These are phyloP conservation scores for Muschampia plurimacula DNA, from an alignment of 2,888 invertebrate genomes.

Conservation along the genomic window DNA sequence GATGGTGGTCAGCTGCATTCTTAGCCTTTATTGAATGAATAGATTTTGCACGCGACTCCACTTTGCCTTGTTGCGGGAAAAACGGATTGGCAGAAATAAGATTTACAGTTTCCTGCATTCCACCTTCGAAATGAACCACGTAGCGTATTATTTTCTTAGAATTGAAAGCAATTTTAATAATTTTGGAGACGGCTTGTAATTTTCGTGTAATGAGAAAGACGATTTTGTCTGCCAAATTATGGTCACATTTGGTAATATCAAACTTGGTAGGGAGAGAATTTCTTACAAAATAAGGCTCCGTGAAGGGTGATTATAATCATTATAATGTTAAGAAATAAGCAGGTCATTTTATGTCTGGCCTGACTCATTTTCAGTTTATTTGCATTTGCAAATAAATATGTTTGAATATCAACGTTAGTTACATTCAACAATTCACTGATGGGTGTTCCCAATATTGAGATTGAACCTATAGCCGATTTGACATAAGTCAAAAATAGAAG, in stretches of 20 bases:
- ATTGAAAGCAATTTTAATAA: constrained; percentile 38
- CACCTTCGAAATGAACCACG: constrained; percentile 34
- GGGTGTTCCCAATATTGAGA: no score
- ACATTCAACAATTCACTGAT: no score
- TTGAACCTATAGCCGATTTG: no score
- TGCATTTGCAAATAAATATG: neutral
- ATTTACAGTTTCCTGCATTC: constrained; percentile 39
- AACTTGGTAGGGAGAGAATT: neutral
- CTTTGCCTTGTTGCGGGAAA: constrained; percentile 34
- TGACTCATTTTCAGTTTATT: neutral
- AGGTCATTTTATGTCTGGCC: neutral
- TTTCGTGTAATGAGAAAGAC: constrained; percentile 22
- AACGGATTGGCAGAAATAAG: constrained; percentile 37
- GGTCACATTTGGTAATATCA: neutral
- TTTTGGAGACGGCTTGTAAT: constrained; percentile 27
- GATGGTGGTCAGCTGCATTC: constrained; percentile 34
- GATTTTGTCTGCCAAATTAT: constrained; percentile 22
- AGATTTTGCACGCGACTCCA: constrained; percentile 38
- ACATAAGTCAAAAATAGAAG: no score
- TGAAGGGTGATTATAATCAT: neutral
- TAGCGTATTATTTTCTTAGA: constrained; percentile 34
- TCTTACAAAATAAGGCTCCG: neutral
- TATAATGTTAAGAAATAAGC: neutral
- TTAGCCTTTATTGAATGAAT: constrained; percentile 38
- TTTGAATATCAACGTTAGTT: no score